Evolutionary conservation across 1,140 invertebrate species (phyloP), one percentile per base, ranked within the genome.

Genomic region (Nixonia krombeini): DNA sequence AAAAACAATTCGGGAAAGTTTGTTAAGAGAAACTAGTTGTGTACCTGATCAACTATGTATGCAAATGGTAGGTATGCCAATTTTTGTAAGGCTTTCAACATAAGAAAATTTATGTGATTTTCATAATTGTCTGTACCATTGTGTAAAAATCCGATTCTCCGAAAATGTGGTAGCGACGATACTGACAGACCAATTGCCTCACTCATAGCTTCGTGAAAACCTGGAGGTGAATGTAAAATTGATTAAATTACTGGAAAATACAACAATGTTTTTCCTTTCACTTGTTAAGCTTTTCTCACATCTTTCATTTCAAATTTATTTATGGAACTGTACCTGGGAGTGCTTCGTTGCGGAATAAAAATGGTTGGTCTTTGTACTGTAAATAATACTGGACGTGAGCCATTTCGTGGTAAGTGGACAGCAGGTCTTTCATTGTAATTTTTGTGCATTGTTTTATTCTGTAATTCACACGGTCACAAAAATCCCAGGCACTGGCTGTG

Each of bases 401-500:
- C 91, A 95, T 92, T 87, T 95, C 93, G 73, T 96, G 94, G 80
- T 96, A 94, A 0, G 90, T 90, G 0, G 91, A 92, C 9, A 94
- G 83, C 4, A 96, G 85, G 82, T 94, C 91, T 10, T 93, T 89
- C 89, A 92, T 91, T 1, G 89, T 92, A 0, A 95, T 88, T 74
- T 91, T 89, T 0, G 94, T 94, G 76, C 96, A 98, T 81, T 95
- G 93, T 77, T 96, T 96, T 44, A 97, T 95, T 73, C 95, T 90
- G 75, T 91, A 94, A 80, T 96, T 93, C 17, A 91, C 87, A 67
- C 87, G 85, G 74, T 95, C 93, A 74, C 91, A 95, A 83, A 96
- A 94, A 83, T 96, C 94, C 91, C 92, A 95, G 1, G 94, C 94
- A 55, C 93, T 94, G 0, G 95, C 89, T 18, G 93, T 94, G 72